Percentiles rank a stretch among this genome's conserved stretches.
These are phyloP conservation scores for Acipenser ruthenus DNA, from an alignment of 2,797 vertebrate genomes.

Conservation along the genomic window DNA sequence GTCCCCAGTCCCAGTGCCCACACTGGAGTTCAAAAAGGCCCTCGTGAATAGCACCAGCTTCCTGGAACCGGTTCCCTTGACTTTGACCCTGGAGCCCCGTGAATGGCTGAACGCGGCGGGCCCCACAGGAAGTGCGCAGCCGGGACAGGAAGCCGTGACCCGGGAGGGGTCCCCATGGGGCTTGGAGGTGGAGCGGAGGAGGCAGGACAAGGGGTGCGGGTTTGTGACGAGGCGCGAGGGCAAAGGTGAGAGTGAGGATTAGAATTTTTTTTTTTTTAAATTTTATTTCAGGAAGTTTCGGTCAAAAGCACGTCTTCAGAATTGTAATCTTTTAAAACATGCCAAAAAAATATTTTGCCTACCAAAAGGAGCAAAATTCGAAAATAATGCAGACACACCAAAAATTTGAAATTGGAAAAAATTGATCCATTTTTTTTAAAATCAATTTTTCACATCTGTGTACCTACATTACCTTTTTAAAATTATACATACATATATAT, in stretches of 20 bases:
- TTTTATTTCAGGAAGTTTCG: no score
- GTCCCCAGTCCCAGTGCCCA: not conserved
- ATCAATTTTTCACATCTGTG: no score
- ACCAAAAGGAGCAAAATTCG: no score
- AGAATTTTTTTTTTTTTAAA: no score
- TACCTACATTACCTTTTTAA: no score
- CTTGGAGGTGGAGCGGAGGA: slow-evolving; percentile 58
- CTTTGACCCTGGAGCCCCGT: slow-evolving; percentile 57
- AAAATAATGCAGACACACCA: no score
- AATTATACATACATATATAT: no score
- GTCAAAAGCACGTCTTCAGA: no score
- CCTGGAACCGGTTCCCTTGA: slow-evolving; percentile 65
- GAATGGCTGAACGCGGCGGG: slow-evolving; percentile 56
- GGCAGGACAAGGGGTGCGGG: slow-evolving; percentile 62
- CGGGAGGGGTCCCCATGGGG: slow-evolving; percentile 27
- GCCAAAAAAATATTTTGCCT: no score
- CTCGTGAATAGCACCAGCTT: slow-evolving; percentile 67
- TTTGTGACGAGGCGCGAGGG: slow-evolving; percentile 62
- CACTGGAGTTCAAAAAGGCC: slow-evolving; percentile 13
- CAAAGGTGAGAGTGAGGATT: slow-evolving; percentile 41
- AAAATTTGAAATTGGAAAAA: no score
- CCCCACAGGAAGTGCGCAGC: slow-evolving; percentile 20
- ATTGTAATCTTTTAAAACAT: no score
- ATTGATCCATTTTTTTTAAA: no score
- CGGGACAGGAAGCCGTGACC: slow-evolving; percentile 23